Evolutionary conservation across 2,888 invertebrate species (phyloP), one percentile per base, ranked within the genome.

Genomic region (Mycalesis mineus): DNA sequence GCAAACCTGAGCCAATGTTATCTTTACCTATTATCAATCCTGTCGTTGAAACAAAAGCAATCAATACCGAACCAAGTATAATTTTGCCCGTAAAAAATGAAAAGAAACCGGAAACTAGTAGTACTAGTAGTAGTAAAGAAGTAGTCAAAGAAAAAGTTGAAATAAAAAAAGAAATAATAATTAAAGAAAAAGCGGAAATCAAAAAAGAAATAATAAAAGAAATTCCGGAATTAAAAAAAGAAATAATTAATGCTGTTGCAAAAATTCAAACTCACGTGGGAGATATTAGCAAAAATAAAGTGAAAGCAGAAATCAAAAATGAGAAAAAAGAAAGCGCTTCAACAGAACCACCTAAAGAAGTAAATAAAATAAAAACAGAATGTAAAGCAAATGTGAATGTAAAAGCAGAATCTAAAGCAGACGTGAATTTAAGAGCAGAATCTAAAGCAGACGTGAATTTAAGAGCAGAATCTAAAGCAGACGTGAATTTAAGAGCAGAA

Each of bases 401-500:
- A 55, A 58, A 72, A 58, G 42, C 15, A 63, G 56, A 63, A 62
- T 39, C 31, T 8, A 54, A 65, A 56, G 66, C 67, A 31, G 62
- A n/a, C n/a, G n/a, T n/a, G n/a, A n/a, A n/a, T n/a, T n/a, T n/a
- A n/a, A n/a, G n/a, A n/a, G n/a, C n/a, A n/a, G n/a, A 63, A 62
- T 58, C 63, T 29, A 51, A 39, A 22, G 53, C 65, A 59, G 63
- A 65, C 41, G 61, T 64, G 3, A 65, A 70, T 66, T 45, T 68
- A 55, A 58, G 72, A 58, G 42, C 15, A 63, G 56, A 63, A 62
- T 39, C 31, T 8, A 54, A 65, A 56, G 66, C 67, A 31, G 62
- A n/a, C n/a, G n/a, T n/a, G n/a, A n/a, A n/a, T n/a, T n/a, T n/a
- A n/a, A n/a, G n/a, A n/a, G n/a, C n/a, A n/a, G n/a, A 63, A 62